These are phyloP conservation scores for Ornithoptera alexandrae DNA, from an alignment of 2,888 invertebrate genomes.

Conservation along the genomic window DNA sequence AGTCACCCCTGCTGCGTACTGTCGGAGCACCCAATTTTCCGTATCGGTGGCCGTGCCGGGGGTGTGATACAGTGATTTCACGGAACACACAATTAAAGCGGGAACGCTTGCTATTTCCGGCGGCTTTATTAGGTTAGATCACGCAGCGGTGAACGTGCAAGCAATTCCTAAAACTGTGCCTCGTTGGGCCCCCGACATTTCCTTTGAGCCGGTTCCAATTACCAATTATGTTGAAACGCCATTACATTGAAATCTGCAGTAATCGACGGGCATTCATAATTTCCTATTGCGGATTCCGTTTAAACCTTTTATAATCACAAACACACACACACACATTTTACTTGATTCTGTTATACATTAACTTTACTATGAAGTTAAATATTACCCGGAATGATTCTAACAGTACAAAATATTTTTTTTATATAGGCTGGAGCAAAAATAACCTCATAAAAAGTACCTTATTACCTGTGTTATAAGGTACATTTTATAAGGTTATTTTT, in stretches of 20 bases:
- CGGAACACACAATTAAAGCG: constrained; percentile 26
- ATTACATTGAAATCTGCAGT: constrained; percentile 13
- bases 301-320: background rate
- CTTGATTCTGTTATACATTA: no score
- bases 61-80: constrained; percentile 22
- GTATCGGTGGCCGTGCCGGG: constrained; percentile 13
- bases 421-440: no score
- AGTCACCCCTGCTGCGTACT: constrained; percentile 16
- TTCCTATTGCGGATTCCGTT: background rate
- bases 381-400: no score
- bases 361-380: no score
- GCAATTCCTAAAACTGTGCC: constrained; percentile 27
- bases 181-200: constrained; percentile 10
- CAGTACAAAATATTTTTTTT: no score
- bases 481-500: no score
- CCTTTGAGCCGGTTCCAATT: constrained; percentile 14
- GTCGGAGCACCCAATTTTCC: constrained; percentile 20
- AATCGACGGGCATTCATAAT: constrained; percentile 4
- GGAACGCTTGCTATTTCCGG: constrained; percentile 28
- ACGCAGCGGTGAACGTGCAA: constrained; percentile 17
- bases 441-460: no score
- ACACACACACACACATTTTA: no score
- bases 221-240: constrained; percentile 21
- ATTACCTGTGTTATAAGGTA: no score
- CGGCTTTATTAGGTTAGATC: constrained; percentile 27